These are phyloP conservation scores for Bombus waltoni DNA, from an alignment of 1,140 invertebrate species.

Conservation along the genomic window DNA sequence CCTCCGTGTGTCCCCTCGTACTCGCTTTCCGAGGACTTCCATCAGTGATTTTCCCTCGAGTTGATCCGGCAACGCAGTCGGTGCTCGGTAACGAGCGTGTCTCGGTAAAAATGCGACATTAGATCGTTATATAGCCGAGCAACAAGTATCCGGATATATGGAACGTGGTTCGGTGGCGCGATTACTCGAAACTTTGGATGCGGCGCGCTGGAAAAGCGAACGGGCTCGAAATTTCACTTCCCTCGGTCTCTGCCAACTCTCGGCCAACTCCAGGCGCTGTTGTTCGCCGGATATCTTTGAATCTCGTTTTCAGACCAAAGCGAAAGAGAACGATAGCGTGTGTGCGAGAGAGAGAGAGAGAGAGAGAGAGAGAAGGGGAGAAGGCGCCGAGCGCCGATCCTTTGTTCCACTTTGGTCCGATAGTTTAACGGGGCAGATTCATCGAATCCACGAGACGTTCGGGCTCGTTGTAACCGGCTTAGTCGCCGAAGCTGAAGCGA, in stretches of 20 bases:
- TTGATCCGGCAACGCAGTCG: neutral
- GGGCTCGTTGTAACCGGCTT: constrained; percentile 48
- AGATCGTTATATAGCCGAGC: neutral
- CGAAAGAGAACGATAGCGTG: too few relatives aligned
- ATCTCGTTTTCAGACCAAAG: neutral
- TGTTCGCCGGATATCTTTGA: constrained; percentile 4
- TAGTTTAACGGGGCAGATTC: constrained; percentile 25
- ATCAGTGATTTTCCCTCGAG: too few relatives aligned
- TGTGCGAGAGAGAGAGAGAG: too few relatives aligned
- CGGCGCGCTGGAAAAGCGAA: neutral
- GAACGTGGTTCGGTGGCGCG: neutral
- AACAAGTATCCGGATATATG: constrained; percentile 25
- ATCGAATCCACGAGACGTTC: constrained; percentile 28
- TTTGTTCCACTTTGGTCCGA: constrained; percentile 44
- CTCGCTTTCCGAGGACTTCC: too few relatives aligned
- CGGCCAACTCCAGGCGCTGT: too few relatives aligned
- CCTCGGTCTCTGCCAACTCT: neutral
- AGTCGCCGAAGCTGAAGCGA: neutral
- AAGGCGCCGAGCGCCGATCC: constrained; percentile 15
- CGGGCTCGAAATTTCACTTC: neutral
- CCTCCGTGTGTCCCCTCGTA: neutral
- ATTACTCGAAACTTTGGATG: constrained; percentile 7
- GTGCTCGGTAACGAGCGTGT: too few relatives aligned
- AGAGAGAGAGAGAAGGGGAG: neutral
- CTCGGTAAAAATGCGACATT: constrained; percentile 1